Percentiles rank a stretch among this genome's conserved stretches.
Evolutionary conservation across 2,113 vertebrate species (phyloP).

Genomic region (Psilopsiagon aurifrons): DNA sequence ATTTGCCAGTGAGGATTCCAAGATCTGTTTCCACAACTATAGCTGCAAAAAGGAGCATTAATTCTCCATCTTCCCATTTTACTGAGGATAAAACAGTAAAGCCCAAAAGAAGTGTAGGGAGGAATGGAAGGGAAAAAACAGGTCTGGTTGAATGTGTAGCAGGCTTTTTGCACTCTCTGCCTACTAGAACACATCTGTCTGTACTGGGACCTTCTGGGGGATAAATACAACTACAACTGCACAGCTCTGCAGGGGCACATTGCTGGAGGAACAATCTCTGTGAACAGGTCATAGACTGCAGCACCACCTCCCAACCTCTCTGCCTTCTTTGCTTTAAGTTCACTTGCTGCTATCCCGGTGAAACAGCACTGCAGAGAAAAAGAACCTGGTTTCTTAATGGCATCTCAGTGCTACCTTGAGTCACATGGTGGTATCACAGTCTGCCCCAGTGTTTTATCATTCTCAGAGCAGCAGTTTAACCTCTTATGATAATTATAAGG

Average conservation of each 20-base stretch:
- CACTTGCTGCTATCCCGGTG: not conserved
- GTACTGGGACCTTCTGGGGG: not conserved
- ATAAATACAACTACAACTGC: not conserved
- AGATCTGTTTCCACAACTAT: not conserved
- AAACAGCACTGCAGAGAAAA: not conserved
- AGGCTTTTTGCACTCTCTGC: not conserved
- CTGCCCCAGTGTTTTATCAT: not conserved
- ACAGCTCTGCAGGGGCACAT: not conserved
- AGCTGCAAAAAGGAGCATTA: not conserved
- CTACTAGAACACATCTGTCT: not conserved
- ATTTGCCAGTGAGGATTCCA: not conserved
- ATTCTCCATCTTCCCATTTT: not conserved
- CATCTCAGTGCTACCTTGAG: not conserved
- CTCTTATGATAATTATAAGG: slow-evolving; percentile 10
- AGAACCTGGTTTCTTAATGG: not conserved
- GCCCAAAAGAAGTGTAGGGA: not conserved
- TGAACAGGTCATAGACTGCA: not conserved
- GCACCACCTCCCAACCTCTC: not conserved
- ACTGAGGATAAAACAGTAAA: not conserved
- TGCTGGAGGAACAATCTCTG: not conserved
- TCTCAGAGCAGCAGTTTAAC: not conserved
- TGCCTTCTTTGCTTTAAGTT: not conserved
- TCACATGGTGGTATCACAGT: not conserved
- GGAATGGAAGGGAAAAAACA: not conserved
- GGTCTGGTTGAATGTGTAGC: not conserved